A percentile compares a stretch with the other conserved stretches of the same genome.
Conservation (phyloP, 2,888 invertebrate species). For the Adela reaumurella region DNA sequence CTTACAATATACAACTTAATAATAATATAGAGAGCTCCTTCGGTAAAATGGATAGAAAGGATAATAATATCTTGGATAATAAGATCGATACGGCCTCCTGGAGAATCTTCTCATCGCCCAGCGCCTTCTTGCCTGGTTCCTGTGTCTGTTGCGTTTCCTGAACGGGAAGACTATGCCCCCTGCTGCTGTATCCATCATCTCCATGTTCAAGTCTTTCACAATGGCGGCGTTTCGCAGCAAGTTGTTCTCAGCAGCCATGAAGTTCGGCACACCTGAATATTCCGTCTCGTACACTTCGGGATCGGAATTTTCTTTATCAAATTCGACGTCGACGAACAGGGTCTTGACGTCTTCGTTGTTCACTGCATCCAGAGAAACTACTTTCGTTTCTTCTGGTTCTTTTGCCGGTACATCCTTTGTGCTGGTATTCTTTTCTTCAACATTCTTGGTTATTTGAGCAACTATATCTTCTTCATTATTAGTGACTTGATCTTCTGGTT, state of each 20-base stretch:
- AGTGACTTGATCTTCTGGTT: no score
- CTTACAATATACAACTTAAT: no score
- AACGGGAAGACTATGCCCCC: neutral
- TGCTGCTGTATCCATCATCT: neutral
- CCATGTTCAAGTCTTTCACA: neutral
- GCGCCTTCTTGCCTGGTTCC: constrained; percentile 16
- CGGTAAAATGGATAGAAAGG: neutral
- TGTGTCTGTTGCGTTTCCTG: constrained; percentile 21
- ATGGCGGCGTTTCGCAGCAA: neutral
- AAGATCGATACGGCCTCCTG: constrained; percentile 19
- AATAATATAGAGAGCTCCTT: neutral
- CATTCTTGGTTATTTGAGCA: no score
- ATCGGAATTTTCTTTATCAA: no score
- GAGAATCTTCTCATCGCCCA: constrained; percentile 20
- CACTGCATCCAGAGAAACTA: no score
- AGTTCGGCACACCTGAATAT: neutral
- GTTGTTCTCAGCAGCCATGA: neutral
- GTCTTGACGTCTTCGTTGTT: no score
- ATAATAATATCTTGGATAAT: constrained; percentile 4
- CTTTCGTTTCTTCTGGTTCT: no score
- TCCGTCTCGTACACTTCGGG: no score
- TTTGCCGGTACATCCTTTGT: no score
- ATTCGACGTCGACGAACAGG: no score
- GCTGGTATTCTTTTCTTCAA: no score
- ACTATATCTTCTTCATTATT: no score